Evolutionary conservation across 2,888 invertebrate species (phyloP), one percentile per base, ranked within the genome.

Genomic region (Ochropleura leucogaster): DNA sequence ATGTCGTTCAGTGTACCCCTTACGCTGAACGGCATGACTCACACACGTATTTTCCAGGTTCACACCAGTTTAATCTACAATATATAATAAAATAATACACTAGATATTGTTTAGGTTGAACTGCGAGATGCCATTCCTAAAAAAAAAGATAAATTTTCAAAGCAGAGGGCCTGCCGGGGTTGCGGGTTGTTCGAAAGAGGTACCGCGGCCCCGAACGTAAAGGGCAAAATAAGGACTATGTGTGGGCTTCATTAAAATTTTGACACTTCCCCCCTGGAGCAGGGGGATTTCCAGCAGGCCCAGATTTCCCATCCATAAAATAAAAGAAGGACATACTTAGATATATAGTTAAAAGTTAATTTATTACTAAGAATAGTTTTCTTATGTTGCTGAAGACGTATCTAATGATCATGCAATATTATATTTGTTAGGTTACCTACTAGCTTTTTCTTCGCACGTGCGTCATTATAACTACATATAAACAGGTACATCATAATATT

Each of bases 21-120:
- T 12, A 59, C 18, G 14, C 44, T 72, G 69, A 46, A 62, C 3
- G 40, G n/a, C 49, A 40, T 84, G 83, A 84, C 47, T 76, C 85
- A 82, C 75, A 47, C 7, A 64, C 20, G 73, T 77, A 67, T 53
- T 80, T 84, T 72, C 71, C 64, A 77, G 55, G 47, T 75, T 76
- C 57, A n/a, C 65, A 55, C 67, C 67, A 59, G 53, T 62, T 62
- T 16, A 70, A 72, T 71, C 72, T 68, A 71, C 77, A 77, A 68
- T 62, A 70, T 6, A 18, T 72, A 6, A 60, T 42, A 74, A 30
- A 63, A 68, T 57, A 72, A 65, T 66, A 60, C 20, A 51, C 9
- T 53, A 64, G 9, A 46, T 20, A 73, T 18, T 18, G 3, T n/a
- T n/a, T n/a, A n/a, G n/a, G n/a, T n/a, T n/a, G n/a, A n/a, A n/a